Percentiles rank a stretch among this genome's conserved stretches.
phyloP scores from a whole-genome alignment of 2,888 invertebrate genomes.

The Lithophane leautieri region DNA sequence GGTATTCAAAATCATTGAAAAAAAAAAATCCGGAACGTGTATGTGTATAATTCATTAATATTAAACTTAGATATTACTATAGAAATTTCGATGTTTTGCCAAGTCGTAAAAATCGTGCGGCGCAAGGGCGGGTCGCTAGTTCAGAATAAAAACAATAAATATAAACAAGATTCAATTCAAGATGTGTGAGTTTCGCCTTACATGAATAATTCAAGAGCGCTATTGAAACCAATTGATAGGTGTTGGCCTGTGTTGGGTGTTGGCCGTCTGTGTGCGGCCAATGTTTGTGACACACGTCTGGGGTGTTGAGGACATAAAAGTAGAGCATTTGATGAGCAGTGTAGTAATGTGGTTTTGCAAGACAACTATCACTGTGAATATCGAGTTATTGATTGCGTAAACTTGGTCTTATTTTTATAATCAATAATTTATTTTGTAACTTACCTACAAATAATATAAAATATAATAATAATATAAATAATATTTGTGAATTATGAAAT shows the following conservation, averaged over 20 bases:
- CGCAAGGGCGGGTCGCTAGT: background rate
- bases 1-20: background rate
- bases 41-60: background rate
- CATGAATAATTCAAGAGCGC: conserved; percentile 75
- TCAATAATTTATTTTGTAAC: conserved; percentile 15
- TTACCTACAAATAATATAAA: conserved; percentile 1
- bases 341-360: conserved; percentile 29
- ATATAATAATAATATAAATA: too few species aligned
- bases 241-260: conserved; percentile 44
- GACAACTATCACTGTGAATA: conserved; percentile 35
- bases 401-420: conserved; percentile 1
- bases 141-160: conserved; percentile 52
- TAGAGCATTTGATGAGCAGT: conserved; percentile 57
- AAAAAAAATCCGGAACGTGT: too few species aligned
- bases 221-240: conserved; percentile 66
- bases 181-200: conserved; percentile 62
- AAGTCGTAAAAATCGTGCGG: background rate
- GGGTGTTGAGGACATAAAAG: conserved; percentile 31
- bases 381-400: conserved; percentile 25
- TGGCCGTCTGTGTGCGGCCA: conserved; percentile 50
- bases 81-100: background rate
- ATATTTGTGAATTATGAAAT: conserved; percentile 7
- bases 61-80: background rate
- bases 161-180: conserved; percentile 62
- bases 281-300: conserved; percentile 35